Evolutionary conservation across 2,797 vertebrate genomes (phyloP), one percentile per base, ranked within the genome.

Genomic region (Crenichthys baileyi): DNA sequence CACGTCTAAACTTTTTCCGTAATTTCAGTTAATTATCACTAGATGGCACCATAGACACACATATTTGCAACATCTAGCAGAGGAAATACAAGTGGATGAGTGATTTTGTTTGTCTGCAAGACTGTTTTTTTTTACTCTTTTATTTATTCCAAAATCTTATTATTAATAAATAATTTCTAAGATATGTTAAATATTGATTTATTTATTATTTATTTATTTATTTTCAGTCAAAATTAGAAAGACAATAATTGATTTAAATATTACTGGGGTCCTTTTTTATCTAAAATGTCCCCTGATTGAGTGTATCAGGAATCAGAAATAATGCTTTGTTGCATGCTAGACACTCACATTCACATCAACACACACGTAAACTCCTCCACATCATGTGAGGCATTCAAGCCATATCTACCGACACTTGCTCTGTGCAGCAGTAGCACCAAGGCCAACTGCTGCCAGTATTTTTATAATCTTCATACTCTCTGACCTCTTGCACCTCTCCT

Each of bases 391-490:
- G 75, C 83, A 89, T 78, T 44, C 80, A 63, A 73, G 78, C 55
- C 74, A 81, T 76, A 83, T 82, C 82, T 83, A 87, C 76, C 84
- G 87, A 90, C 90, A 89, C 87, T 82, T 84, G 80, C 79, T 75
- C 79, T 84, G 80, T 87, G 88, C 80, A 75, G 83, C 80, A 80
- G 81, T 87, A 91, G 89, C 78, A 92, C 91, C 90, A 92, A 94
- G 92, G 93, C 94, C 94, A 93, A 95, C 95, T 94, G 95, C 94
- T 93, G 91, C 93, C 93, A 94, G 94, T 96, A 95, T 96, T 95
- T 96, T 96, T 96, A 95, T 95, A 95, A 96, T 96, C 95, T 95
- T 94, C 92, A 95, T 96, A 92, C 94, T 94, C 92, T 85, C 91
- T 96, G 95, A 96, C 95, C 95, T 95, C 94, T 94, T 95, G 95